Evolutionary conservation across 1,140 invertebrate species (phyloP), one percentile per base, ranked within the genome.

Genomic region (Xylocopa sonorina): DNA sequence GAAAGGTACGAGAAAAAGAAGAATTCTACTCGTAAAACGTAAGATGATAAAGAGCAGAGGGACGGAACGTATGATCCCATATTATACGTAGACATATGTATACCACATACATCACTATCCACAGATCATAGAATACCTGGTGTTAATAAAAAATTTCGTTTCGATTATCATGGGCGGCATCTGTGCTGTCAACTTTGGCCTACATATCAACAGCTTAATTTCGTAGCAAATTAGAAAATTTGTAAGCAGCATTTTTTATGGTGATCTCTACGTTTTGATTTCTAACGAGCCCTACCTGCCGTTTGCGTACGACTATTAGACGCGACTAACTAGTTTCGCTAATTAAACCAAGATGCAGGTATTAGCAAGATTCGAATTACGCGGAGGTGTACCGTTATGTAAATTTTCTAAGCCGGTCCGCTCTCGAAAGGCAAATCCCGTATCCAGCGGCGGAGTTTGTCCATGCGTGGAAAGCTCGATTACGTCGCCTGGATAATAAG

Each of bases 401-500:
- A 71, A 71, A 78, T 78, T 71, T 63, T 46, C 38, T 18, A 78
- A 72, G 64, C 66, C 34, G 16, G 18, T 29, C 14, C 16, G 2
- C n/a, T n/a, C 10, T 1, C 27, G 24, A 12, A 67, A 67, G 21
- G 34, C 29, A 27, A 62, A 43, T 18, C 43, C 0, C 32, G 29
- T 4, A 43, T 51, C 14, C 16, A 3, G 27, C 3, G 10, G 1
- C 18, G 57, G 41, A 62, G 50, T 72, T 78, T 34, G 29, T 27
- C 68, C 67, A 43, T 41, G 76, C 76, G 46, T 34, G n/a, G 46
- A 55, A 51, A 71, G 48, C 16, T 58, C 72, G 58, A 69, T 85
- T 84, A 75, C 53, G 48, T 78, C 43, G 43, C 34, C 18, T 16
- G 64, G 51, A 66, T 84, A 78, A 84, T 85, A 84, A 78, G 79